These are phyloP conservation scores for Drosophila silvestris DNA, from an alignment of 2,888 invertebrate species.

Conservation along the genomic window DNA sequence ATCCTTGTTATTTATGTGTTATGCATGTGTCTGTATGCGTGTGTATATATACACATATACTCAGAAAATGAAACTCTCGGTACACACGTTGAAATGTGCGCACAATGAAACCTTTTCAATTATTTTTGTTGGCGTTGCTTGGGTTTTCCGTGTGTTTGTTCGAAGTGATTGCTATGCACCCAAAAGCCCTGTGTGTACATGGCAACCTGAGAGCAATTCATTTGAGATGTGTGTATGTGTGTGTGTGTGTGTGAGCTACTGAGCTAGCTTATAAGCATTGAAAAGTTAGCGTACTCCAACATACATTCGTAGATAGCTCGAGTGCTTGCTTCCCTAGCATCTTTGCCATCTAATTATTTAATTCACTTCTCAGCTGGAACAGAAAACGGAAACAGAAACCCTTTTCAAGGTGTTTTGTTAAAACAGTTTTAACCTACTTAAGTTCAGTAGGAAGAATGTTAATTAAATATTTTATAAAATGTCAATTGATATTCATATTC, in stretches of 20 bases:
- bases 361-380: neutral
- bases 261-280: slow-evolving; percentile 1
- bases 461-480: neutral
- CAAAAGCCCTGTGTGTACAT: slow-evolving; percentile 19
- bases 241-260: neutral
- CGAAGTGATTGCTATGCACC: slow-evolving; percentile 39
- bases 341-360: slow-evolving; percentile 2
- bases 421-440: neutral
- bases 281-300: neutral
- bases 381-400: neutral
- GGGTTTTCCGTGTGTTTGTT: slow-evolving; percentile 26
- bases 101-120: slow-evolving; percentile 75
- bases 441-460: neutral
- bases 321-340: neutral
- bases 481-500: neutral
- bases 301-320: neutral
- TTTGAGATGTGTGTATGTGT: neutral
- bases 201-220: slow-evolving; percentile 36
- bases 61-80: slow-evolving; percentile 19
- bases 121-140: slow-evolving; percentile 58
- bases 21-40: slow-evolving; percentile 5
- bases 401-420: neutral
- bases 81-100: slow-evolving; percentile 37
- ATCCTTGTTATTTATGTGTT: slow-evolving; percentile 77
- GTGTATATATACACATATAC: slow-evolving; percentile 1